Conservation (phyloP, 2,113 vertebrate genomes). For the Rhineura floridana region DNA sequence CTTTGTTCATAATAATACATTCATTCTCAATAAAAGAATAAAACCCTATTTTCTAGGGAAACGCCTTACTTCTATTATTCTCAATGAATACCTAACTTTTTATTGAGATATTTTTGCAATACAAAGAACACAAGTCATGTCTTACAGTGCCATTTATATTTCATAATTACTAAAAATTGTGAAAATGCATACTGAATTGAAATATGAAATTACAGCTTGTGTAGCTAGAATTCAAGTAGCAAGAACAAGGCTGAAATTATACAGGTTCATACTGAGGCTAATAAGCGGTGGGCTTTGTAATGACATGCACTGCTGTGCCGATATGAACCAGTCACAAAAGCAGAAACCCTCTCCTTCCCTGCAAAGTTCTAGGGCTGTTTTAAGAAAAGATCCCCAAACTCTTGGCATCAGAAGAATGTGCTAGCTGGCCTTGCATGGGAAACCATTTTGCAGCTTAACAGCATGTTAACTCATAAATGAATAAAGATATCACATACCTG, state of each 20-base stretch:
- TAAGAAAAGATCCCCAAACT: neutral
- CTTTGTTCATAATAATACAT: neutral
- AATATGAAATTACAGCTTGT: neutral
- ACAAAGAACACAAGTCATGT: neutral
- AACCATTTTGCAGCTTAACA: neutral
- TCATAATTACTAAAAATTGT: neutral
- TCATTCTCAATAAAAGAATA: neutral
- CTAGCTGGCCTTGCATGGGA: neutral
- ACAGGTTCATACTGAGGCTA: neutral
- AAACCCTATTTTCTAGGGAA: neutral
- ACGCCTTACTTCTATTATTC: neutral
- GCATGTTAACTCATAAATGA: neutral
- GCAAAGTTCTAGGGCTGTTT: neutral
- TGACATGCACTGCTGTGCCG: neutral
- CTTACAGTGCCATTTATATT: neutral
- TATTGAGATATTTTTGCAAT: neutral
- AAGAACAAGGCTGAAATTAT: neutral
- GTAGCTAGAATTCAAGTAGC: neutral
- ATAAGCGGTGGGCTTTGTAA: neutral
- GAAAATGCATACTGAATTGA: neutral
- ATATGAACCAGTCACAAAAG: neutral
- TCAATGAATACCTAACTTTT: neutral
- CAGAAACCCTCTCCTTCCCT: neutral
- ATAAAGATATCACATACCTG: slow-evolving; percentile 79
- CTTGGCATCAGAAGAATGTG: neutral